phyloP scores from a whole-genome alignment of 1,140 invertebrate genomes.

The Ips nitidus region DNA sequence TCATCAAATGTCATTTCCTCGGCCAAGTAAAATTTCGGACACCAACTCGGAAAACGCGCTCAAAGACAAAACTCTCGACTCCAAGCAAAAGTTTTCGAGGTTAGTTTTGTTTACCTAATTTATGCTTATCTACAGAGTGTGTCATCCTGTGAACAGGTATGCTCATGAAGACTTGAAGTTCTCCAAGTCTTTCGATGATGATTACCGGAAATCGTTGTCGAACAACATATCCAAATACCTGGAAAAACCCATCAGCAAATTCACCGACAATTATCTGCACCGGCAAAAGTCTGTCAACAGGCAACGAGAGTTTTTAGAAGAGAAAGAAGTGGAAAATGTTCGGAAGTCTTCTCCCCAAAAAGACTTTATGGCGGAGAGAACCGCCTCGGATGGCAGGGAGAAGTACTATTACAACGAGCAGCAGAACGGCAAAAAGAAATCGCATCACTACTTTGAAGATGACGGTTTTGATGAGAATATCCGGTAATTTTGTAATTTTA shows the following conservation, averaged over 20 bases:
- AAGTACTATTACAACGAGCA: conserved; percentile 31
- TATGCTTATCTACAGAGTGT: not conserved
- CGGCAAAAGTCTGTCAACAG: conserved; percentile 43
- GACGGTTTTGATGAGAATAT: conserved; percentile 48
- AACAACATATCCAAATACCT: conserved; percentile 39
- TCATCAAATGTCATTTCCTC: conserved; percentile 41
- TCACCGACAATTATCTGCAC: conserved; percentile 41
- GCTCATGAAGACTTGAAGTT: conserved; percentile 32
- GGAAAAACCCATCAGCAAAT: conserved; percentile 43
- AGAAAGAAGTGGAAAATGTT: conserved; percentile 23
- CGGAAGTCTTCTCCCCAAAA: conserved; percentile 28
- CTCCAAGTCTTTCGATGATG: conserved; percentile 34
- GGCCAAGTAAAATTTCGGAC: conserved; percentile 27
- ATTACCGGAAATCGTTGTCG: conserved; percentile 16
- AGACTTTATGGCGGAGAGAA: conserved; percentile 24
- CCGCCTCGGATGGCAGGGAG: conserved; percentile 25
- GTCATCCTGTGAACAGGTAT: conserved; percentile 10
- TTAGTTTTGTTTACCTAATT: conserved; percentile 13
- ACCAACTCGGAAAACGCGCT: conserved; percentile 9
- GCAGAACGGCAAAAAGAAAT: conserved; percentile 28
- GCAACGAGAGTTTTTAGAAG: conserved; percentile 22
- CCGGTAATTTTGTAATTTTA: conserved; percentile 23
- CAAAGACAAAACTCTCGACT: conserved; percentile 37
- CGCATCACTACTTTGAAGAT: conserved; percentile 44
- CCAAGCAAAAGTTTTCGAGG: conserved; percentile 37